Evolutionary conservation across 2,113 vertebrate genomes (phyloP).

Genomic region (Phasianus colchicus): DNA sequence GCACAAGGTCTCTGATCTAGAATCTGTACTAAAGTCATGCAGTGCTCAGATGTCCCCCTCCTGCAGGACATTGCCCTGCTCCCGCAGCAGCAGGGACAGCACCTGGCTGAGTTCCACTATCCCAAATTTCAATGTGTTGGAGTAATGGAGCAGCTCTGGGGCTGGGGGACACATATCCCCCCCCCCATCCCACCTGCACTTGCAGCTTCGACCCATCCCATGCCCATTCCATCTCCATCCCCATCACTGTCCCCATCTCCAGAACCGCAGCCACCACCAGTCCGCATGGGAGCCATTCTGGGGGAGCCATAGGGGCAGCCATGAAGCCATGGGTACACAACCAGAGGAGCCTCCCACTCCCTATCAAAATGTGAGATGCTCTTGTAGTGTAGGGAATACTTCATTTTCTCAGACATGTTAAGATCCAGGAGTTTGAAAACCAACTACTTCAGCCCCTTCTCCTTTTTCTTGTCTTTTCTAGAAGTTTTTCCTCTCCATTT

Average conservation of each 20-base stretch:
- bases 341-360: not conserved
- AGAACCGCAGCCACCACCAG: not conserved
- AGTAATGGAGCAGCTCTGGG: not conserved
- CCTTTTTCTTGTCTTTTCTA: not conserved
- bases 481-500: not conserved
- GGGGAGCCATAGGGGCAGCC: not conserved
- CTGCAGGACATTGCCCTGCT: not conserved
- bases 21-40: not conserved
- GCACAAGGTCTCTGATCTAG: not conserved
- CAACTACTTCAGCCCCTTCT: not conserved
- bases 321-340: not conserved
- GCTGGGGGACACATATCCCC: not conserved
- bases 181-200: not conserved
- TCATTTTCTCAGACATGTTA: rapidly evolving
- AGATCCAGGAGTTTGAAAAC: not conserved
- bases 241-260: not conserved
- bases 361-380: not conserved
- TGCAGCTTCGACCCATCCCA: not conserved
- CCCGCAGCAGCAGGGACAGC: not conserved
- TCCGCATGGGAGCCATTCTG: not conserved
- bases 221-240: not conserved
- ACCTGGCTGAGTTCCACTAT: not conserved
- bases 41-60: not conserved
- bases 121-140: not conserved
- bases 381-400: not conserved